Conservation (phyloP, 2,888 invertebrate species). For the Zaprionus lineosus region DNA sequence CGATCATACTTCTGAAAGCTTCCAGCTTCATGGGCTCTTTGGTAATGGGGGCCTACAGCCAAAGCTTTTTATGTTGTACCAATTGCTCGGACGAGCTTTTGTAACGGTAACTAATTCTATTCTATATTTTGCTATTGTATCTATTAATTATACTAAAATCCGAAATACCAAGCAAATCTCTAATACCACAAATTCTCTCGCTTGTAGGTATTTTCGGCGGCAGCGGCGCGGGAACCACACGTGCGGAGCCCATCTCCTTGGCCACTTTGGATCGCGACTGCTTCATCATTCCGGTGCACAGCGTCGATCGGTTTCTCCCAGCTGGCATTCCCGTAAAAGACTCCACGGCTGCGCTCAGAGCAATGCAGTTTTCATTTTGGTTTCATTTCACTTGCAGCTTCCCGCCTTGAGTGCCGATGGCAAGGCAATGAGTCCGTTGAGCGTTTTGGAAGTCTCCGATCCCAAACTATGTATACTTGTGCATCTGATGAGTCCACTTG, state of each 20-base stretch:
- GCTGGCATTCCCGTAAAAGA: constrained; percentile 91
- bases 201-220: constrained; percentile 79
- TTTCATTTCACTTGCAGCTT: constrained; percentile 80
- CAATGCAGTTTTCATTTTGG: neutral
- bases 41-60: no score
- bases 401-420: constrained; percentile 87
- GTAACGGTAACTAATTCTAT: no score
- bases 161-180: no score
- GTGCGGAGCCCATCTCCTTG: constrained; percentile 89
- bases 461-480: constrained; percentile 94
- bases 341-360: neutral
- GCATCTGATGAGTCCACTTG: constrained; percentile 94
- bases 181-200: neutral
- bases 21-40: constrained; percentile 1
- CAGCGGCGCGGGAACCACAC: constrained; percentile 68
- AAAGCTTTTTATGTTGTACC: no score
- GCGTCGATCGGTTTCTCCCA: constrained; percentile 93
- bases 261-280: constrained; percentile 94
- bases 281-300: constrained; percentile 95
- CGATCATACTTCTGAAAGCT: no score
- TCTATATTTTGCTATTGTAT: neutral
- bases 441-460: constrained; percentile 92
- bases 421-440: constrained; percentile 84
- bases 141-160: neutral
- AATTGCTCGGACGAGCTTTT: no score